Base-by-base conservation (phyloP, 2,888 invertebrate species). In the Aspidapion aeneum region DNA sequence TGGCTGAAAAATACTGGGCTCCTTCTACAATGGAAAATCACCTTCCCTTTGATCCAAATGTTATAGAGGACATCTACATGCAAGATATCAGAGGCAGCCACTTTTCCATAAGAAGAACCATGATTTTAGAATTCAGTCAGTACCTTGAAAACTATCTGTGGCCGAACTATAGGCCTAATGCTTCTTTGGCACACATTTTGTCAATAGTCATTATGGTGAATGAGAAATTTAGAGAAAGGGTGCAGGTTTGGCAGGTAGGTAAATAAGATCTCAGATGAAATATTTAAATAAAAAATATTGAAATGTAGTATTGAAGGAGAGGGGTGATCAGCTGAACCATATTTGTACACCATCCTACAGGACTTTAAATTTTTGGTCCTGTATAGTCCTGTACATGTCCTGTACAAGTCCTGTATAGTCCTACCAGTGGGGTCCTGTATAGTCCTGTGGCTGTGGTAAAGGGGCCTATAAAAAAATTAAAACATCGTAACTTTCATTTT, bases 181-280 rank as follows among this genome's bases (percentile, higher is more conserved):
- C 94, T 1, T 86, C 90, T 1, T 87, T 90, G 72, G 89, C 91
- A n/a, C 97, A 98, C 78, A 87, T 97, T 75, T 88, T 99, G 88
- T 97, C 98, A 0, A 95, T 99, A 68, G 93, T 96, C n/a, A 90
- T 94, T 0, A 96, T 99, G 94, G 89, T 98, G 55, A 99, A 99
- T 82, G 98, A 99, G 78, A 99, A 99, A 79, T 96, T 97, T 76
- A 84, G 98, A 1, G 99, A 99, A 80, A 84, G 98, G 60, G 96
- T 98, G 7, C 94, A 93, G 66, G 95, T 97, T 1, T 99, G 98
- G 98, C 90, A 93, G 82, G 91, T 92, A 71, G 74, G 79, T 68
- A n/a, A n/a, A n/a, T n/a, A n/a, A 54, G 49, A 12, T 48, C 49
- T 48, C 16, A 48, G 49, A 12, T 16, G 16, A 48, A 12, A 12